Base-by-base conservation (phyloP, 2,797 vertebrate genomes). In the Tokudaia tokunoshimensis region DNA sequence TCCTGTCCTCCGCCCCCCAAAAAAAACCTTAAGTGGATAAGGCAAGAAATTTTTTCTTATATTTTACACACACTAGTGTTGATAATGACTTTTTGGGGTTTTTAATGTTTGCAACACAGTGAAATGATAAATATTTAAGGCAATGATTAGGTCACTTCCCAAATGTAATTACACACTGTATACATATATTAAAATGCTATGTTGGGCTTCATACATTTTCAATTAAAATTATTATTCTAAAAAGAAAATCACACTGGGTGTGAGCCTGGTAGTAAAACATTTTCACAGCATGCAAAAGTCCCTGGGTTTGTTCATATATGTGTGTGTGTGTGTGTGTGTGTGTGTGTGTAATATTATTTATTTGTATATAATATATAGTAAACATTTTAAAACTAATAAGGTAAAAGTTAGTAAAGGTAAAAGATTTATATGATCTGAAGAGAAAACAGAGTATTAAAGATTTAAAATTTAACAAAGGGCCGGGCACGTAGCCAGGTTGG, bases 61-160 rank as follows among this genome's bases (percentile, higher is more conserved):
- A 41, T 74, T 50, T 67, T 74, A 24, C 31, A 47, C 29, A 59
- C 22, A 37, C 4, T 50, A 63, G 44, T 57, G 15, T 88, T 65
- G 72, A 74, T 67, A 55, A 41, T 31, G 41, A n/a, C 44, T 50
- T 26, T 59, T n/a, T 10, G n/a, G 65, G 63, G 13, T 41, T 37
- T 88, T 89, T 19, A 87, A 75, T 82, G 44, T 14, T 63, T 9
- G 34, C 67, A 31, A 61, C 44, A 50, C 34, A 94, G 67, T 41
- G 55, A 89, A 75, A 52, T 31, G 14, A 74, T 75, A 37, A 74
- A 74, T 72, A 26, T 89, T 94, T 74, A 26, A 94, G 85, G 47
- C 17, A 59, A 41, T 57, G 24, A 47, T 52, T 89, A 31, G 24
- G 34, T 57, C 8, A 72, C 80, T 26, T 41, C 41, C 19, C 34